Evolutionary conservation across 2,888 invertebrate species (phyloP).

Genomic region (Cybosia mesomella): DNA sequence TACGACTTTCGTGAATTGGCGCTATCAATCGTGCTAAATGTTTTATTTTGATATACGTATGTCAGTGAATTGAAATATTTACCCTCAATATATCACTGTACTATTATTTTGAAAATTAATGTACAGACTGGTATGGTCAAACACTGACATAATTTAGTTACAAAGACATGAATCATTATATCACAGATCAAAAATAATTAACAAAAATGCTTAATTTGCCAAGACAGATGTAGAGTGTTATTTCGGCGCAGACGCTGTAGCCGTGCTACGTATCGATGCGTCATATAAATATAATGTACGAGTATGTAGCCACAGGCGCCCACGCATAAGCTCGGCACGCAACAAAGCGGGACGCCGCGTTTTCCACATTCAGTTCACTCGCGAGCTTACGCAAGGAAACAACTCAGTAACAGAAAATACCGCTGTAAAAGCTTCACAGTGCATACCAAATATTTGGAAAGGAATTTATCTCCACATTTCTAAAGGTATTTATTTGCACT

Average conservation of each 20-base stretch:
- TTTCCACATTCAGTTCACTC: slow-evolving; percentile 72
- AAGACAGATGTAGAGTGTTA: slow-evolving; percentile 73
- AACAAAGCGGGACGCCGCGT: slow-evolving; percentile 72
- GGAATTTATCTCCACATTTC: slow-evolving; percentile 46
- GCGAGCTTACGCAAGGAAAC: slow-evolving; percentile 74
- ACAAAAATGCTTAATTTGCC: slow-evolving; percentile 69
- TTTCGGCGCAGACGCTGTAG: slow-evolving; percentile 69
- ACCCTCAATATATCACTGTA: slow-evolving; percentile 21
- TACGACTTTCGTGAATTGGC: slow-evolving; percentile 54
- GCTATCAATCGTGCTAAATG: slow-evolving; percentile 53
- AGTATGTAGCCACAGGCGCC: slow-evolving; percentile 56
- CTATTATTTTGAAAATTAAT: slow-evolving; percentile 30
- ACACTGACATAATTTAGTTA: slow-evolving; percentile 36
- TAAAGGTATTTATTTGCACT: slow-evolving; percentile 57
- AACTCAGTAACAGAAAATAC: slow-evolving; percentile 56
- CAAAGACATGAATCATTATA: slow-evolving; percentile 38
- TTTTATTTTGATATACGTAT: slow-evolving; percentile 48
- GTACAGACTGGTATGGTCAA: slow-evolving; percentile 20
- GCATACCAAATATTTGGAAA: slow-evolving; percentile 40
- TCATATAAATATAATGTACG: no score
- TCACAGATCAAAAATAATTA: slow-evolving; percentile 68
- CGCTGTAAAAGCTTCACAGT: slow-evolving; percentile 31
- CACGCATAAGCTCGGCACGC: slow-evolving; percentile 74
- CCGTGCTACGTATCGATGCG: slow-evolving; percentile 14
- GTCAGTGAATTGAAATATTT: slow-evolving; percentile 43